phyloP scores from a whole-genome alignment of 1,140 invertebrate species.

The Zaprionus tsacasi region DNA sequence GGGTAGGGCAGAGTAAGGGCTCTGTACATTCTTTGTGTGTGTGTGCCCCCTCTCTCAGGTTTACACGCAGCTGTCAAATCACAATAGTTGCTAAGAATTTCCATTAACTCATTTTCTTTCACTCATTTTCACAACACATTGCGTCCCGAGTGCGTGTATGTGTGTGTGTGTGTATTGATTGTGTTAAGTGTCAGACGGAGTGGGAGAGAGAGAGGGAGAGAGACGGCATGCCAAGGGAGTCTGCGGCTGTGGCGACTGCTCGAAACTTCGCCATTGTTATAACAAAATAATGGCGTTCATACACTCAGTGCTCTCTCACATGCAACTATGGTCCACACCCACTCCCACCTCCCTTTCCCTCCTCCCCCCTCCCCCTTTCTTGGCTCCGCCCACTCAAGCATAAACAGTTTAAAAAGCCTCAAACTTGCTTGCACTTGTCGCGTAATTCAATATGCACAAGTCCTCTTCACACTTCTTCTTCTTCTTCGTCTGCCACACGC shows the following conservation, averaged over 20 bases:
- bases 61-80: conserved; percentile 81
- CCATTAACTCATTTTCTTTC: conserved; percentile 79
- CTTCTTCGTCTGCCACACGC: conserved; percentile 55
- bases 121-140: conserved; percentile 43
- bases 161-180: conserved; percentile 62
- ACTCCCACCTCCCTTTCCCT: background rate
- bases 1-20: too few relatives aligned
- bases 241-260: conserved; percentile 51
- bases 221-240: background rate
- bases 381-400: conserved; percentile 26
- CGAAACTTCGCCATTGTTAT: conserved; percentile 77
- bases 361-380: background rate
- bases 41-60: conserved; percentile 34
- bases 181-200: conserved; percentile 59
- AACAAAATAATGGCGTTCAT: conserved; percentile 77
- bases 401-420: conserved; percentile 79
- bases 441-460: conserved; percentile 80
- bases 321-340: conserved; percentile 26
- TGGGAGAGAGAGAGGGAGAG: background rate
- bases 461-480: conserved; percentile 49
- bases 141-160: conserved; percentile 12
- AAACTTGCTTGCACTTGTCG: conserved; percentile 78
- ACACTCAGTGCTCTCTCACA: conserved; percentile 37
- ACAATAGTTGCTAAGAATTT: conserved; percentile 82
- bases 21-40: conserved; percentile 54